A percentile compares a stretch with the other conserved stretches of the same genome.
These are phyloP conservation scores for Semotilus atromaculatus DNA, from an alignment of 2,797 vertebrate genomes.

Conservation along the genomic window DNA sequence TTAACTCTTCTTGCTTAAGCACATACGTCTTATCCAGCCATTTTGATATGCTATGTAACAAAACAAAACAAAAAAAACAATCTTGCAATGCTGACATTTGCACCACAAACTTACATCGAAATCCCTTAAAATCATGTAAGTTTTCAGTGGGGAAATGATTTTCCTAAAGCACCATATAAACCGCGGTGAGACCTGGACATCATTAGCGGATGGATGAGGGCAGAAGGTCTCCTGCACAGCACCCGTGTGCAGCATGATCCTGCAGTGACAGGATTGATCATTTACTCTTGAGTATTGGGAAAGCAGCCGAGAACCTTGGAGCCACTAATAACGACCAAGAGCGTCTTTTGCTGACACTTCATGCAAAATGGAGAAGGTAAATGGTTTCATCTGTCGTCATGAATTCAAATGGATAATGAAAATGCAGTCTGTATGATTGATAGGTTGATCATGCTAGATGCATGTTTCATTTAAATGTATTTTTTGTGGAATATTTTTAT, in stretches of 20 bases:
- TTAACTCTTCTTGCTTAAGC: constrained; percentile 66
- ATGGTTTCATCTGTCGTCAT: background rate
- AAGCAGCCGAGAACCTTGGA: constrained; percentile 49
- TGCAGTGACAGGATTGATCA: constrained; percentile 55
- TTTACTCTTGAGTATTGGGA: constrained; percentile 59
- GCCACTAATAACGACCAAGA: background rate
- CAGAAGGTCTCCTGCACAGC: constrained; percentile 14
- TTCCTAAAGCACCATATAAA: background rate
- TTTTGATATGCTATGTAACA: background rate
- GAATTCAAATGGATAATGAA: background rate
- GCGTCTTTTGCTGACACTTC: background rate
- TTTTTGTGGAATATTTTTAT: background rate
- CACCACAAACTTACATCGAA: background rate
- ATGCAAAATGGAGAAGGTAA: constrained; percentile 52
- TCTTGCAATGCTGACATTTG: background rate
- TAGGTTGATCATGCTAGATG: background rate
- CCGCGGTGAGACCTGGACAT: background rate
- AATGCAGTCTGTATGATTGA: background rate
- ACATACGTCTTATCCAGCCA: background rate
- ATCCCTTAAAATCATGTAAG: background rate
- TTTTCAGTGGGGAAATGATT: background rate
- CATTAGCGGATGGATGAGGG: background rate
- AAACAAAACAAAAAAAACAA: background rate
- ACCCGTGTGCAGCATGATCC: constrained; percentile 71
- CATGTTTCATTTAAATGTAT: background rate